phyloP scores from a whole-genome alignment of 2,797 vertebrate species.

The Melanotaenia parkinsoni region DNA sequence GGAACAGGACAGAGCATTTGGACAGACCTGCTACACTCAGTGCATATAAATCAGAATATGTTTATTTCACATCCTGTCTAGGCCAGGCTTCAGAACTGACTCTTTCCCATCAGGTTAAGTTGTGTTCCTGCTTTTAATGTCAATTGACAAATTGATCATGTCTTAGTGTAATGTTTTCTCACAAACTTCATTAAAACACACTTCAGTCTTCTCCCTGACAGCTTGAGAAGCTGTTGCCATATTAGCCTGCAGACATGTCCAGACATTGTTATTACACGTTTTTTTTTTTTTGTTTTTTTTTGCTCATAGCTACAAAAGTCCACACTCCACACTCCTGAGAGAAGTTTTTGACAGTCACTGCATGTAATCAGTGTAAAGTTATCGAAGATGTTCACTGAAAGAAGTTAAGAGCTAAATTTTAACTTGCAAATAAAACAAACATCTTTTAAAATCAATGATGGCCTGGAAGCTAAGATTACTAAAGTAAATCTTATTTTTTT shows the following conservation, averaged over 20 bases:
- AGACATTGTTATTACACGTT: constrained; percentile 17
- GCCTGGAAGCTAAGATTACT: background rate
- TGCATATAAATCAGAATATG: constrained; percentile 15
- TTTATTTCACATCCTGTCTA: constrained; percentile 14
- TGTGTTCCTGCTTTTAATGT: constrained; percentile 13
- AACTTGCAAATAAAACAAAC: constrained; percentile 25
- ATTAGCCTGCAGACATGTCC: constrained; percentile 17
- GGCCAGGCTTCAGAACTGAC: background rate
- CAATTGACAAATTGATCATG: constrained; percentile 20
- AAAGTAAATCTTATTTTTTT: background rate
- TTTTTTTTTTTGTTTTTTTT: constrained; percentile 15
- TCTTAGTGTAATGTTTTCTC: background rate
- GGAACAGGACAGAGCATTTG: background rate
- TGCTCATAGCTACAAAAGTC: constrained; percentile 14
- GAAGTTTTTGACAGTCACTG: constrained; percentile 41
- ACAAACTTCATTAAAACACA: constrained; percentile 7
- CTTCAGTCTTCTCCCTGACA: constrained; percentile 14
- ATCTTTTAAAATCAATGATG: constrained; percentile 18
- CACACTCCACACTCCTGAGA: constrained; percentile 27
- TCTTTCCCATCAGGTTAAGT: constrained; percentile 17
- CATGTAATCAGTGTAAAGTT: constrained; percentile 31
- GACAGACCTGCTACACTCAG: constrained; percentile 13
- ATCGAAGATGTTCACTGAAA: constrained; percentile 25
- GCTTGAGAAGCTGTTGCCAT: constrained; percentile 9
- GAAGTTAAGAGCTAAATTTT: constrained; percentile 18